Conservation (phyloP, 2,797 vertebrate genomes). For the Neoniphon sammara region DNA sequence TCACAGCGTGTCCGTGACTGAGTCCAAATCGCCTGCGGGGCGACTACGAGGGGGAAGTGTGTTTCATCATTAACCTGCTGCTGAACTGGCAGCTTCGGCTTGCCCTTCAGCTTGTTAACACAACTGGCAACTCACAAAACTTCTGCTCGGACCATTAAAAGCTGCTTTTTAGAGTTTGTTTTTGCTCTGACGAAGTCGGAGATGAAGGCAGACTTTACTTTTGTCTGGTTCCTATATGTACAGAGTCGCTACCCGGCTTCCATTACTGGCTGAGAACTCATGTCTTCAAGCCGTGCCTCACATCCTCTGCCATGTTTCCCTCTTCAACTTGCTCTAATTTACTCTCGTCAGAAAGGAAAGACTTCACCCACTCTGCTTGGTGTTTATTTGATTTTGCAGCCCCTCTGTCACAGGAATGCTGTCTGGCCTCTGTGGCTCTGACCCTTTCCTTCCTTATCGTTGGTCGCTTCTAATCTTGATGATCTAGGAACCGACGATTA, state of each 20-base stretch:
- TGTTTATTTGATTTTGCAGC: background rate
- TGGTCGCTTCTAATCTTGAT: background rate
- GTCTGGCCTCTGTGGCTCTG: background rate
- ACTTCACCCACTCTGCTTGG: no score
- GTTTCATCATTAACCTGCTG: slow-evolving; percentile 71
- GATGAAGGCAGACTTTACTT: background rate
- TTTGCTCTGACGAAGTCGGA: background rate
- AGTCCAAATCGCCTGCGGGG: slow-evolving; percentile 57
- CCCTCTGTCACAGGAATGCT: background rate
- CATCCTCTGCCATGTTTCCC: no score
- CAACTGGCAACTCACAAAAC: background rate
- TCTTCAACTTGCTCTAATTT: background rate
- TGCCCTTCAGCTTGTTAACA: slow-evolving; percentile 49
- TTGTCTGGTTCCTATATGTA: background rate
- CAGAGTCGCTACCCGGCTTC: background rate
- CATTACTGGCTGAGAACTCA: background rate
- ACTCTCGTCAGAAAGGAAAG: background rate
- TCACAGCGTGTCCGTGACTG: slow-evolving; percentile 53
- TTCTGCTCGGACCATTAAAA: background rate
- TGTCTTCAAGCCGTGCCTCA: background rate
- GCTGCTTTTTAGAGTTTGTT: background rate
- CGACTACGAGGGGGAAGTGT: slow-evolving; percentile 2
- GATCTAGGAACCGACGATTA: background rate
- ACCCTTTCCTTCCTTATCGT: background rate
- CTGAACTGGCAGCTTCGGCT: slow-evolving; percentile 52